phyloP scores from a whole-genome alignment of 2,888 invertebrate genomes.

The Chaetoderma sp. region DNA sequence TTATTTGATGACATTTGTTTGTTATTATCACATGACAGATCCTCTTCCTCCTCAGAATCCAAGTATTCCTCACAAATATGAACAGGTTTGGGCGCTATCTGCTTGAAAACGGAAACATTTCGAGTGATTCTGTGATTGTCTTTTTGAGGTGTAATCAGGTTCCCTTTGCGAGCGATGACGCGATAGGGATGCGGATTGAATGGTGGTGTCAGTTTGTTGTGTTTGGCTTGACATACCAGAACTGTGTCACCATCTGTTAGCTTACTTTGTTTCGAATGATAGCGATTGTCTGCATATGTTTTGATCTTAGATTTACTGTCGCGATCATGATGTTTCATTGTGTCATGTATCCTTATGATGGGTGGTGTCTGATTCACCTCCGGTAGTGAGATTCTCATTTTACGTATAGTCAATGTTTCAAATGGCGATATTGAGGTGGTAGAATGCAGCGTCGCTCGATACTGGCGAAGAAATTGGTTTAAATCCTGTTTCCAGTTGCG shows the following conservation, averaged over 20 bases:
- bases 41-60: too few species aligned
- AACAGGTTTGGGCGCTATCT: not conserved
- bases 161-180: not conserved
- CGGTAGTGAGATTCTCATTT: not conserved
- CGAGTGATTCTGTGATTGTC: not conserved
- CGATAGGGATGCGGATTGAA: not conserved
- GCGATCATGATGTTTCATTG: not conserved
- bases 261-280: too few species aligned
- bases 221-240: not conserved
- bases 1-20: too few species aligned
- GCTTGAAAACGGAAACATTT: not conserved
- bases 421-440: not conserved
- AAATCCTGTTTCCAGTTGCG: not conserved
- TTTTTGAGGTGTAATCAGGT: not conserved
- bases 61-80: too few species aligned
- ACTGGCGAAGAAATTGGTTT: not conserved
- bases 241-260: not conserved
- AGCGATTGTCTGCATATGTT: not conserved
- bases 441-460: not conserved
- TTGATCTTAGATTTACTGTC: not conserved
- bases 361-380: not conserved
- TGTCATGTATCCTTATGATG: not conserved
- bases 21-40: too few species aligned
- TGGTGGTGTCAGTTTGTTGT: not conserved
- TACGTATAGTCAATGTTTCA: not conserved